These are phyloP conservation scores for Agrochola lychnidis DNA, from an alignment of 2,888 invertebrate species.

Conservation along the genomic window DNA sequence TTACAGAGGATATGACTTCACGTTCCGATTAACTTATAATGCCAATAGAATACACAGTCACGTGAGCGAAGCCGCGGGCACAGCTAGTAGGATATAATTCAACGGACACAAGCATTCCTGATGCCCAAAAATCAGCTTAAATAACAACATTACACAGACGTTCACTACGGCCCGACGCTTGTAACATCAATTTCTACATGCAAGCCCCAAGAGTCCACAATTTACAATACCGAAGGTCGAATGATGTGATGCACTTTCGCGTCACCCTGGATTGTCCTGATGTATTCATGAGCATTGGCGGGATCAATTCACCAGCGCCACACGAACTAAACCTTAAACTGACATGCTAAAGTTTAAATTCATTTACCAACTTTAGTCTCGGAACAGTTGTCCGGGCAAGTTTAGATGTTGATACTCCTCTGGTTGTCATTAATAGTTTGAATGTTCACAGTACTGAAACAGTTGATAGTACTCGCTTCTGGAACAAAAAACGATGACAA, in stretches of 20 bases:
- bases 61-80: too few species aligned
- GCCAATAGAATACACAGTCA: too few species aligned
- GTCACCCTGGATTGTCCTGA: slow-evolving; percentile 64
- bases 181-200: slow-evolving; percentile 40
- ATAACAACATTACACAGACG: neutral
- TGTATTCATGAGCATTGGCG: slow-evolving; percentile 71
- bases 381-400: slow-evolving; percentile 53
- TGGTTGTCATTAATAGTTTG: slow-evolving; percentile 67
- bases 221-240: slow-evolving; percentile 66
- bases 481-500: slow-evolving; percentile 43
- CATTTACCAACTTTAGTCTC: slow-evolving; percentile 42
- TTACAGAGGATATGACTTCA: too few species aligned
- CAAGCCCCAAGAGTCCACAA: slow-evolving; percentile 56
- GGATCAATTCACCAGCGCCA: slow-evolving; percentile 44
- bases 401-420: slow-evolving; percentile 67
- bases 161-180: slow-evolving; percentile 3
- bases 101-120: neutral
- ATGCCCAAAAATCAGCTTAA: neutral
- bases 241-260: slow-evolving; percentile 71
- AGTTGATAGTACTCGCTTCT: slow-evolving; percentile 18
- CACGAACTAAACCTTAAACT: slow-evolving; percentile 62
- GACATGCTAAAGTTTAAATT: slow-evolving; percentile 61
- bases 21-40: too few species aligned
- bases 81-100: neutral
- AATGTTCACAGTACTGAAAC: slow-evolving; percentile 33